These are phyloP conservation scores for Rhabditoides inermis DNA, from an alignment of 2,888 invertebrate genomes.

Conservation along the genomic window DNA sequence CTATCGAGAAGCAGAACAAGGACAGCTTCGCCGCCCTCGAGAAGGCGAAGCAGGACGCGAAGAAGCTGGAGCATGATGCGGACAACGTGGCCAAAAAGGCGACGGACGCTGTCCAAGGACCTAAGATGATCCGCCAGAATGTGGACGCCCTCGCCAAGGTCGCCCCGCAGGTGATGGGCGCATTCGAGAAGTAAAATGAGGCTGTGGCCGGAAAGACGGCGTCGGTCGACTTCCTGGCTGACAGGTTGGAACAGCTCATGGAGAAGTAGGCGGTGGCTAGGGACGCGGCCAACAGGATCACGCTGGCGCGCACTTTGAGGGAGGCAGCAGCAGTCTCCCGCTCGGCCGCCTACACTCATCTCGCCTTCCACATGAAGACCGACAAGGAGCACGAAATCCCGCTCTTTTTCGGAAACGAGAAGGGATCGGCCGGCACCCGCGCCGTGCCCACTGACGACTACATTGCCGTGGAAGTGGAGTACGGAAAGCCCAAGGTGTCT, in stretches of 20 bases:
- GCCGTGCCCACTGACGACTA: conserved; percentile 64
- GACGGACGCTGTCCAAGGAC: conserved; percentile 20
- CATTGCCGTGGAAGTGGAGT: conserved; percentile 74
- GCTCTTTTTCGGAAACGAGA: conserved; percentile 80
- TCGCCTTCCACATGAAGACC: conserved; percentile 82
- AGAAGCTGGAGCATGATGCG: too few species aligned
- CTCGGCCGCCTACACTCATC: conserved; percentile 75
- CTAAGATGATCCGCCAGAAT: conserved; percentile 16
- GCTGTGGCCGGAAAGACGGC: too few species aligned
- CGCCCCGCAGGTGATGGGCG: conserved; percentile 1
- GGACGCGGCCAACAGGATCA: conserved; percentile 52
- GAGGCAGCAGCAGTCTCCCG: conserved; percentile 71
- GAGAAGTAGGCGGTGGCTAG: conserved; percentile 46
- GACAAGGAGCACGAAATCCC: conserved; percentile 59
- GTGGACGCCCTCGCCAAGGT: conserved; percentile 15
- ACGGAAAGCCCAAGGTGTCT: conserved; percentile 72
- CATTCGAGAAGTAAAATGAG: conserved; percentile 8
- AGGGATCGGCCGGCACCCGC: conserved; percentile 48
- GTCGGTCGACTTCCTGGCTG: conserved; percentile 16
- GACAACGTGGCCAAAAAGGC: too few species aligned
- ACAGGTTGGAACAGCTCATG: conserved; percentile 26
- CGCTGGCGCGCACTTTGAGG: conserved; percentile 73
- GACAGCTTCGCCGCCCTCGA: too few species aligned
- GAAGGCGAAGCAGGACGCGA: conserved; percentile 7
- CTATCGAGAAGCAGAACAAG: too few species aligned